Conservation (phyloP, 1,140 invertebrate species). For the Drepana arcuata region DNA sequence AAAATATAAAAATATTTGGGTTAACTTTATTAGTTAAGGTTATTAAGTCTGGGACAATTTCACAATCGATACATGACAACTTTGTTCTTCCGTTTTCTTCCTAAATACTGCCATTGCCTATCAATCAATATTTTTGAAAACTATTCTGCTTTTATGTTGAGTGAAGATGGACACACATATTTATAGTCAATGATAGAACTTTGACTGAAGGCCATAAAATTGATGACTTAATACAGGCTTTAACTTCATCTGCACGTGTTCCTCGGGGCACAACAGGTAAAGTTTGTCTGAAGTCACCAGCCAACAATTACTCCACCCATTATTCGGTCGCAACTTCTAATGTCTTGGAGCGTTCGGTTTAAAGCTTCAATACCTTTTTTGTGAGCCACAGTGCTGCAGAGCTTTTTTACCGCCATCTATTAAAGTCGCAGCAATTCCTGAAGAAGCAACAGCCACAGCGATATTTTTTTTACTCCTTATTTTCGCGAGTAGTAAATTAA, state of each 20-base stretch:
- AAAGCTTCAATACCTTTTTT: slow-evolving; percentile 22
- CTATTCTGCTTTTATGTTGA: background rate
- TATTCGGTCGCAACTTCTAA: slow-evolving; percentile 8
- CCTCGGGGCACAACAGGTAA: slow-evolving; percentile 52
- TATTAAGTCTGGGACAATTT: slow-evolving; percentile 5
- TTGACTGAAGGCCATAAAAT: slow-evolving; percentile 26
- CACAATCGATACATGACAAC: background rate
- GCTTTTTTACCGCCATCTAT: background rate
- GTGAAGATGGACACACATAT: slow-evolving; percentile 4
- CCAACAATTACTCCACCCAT: slow-evolving; percentile 25
- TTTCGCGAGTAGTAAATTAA: slow-evolving; percentile 4
- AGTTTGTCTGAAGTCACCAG: slow-evolving; percentile 71
- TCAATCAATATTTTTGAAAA: slow-evolving; percentile 5
- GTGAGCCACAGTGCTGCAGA: slow-evolving; percentile 51
- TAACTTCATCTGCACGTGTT: slow-evolving; percentile 52
- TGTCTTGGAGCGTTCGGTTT: slow-evolving; percentile 15
- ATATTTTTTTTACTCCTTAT: slow-evolving; percentile 5
- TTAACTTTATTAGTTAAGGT: slow-evolving; percentile 12
- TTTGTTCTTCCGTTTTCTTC: slow-evolving; percentile 2
- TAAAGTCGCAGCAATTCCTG: background rate
- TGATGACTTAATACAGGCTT: slow-evolving; percentile 60
- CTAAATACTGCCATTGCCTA: slow-evolving; percentile 1
- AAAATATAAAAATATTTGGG: slow-evolving; percentile 14
- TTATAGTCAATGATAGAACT: slow-evolving; percentile 2
- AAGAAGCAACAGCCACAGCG: background rate